phyloP scores from a whole-genome alignment of 2,797 vertebrate species.

The Tinamus major region DNA sequence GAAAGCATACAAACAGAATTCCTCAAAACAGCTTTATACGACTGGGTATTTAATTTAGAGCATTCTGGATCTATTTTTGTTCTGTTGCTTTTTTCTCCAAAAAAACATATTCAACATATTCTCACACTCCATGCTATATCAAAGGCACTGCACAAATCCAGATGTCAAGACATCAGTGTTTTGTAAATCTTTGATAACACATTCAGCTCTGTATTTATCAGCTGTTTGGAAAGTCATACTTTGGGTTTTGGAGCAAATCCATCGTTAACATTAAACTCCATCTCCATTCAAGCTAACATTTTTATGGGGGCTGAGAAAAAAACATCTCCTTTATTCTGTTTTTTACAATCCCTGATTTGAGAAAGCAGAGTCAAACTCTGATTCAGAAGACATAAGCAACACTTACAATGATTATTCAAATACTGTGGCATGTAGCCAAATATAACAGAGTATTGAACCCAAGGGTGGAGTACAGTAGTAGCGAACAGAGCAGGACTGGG shows the following conservation, averaged over 20 bases:
- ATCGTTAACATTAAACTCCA: not conserved
- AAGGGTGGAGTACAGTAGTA: not conserved
- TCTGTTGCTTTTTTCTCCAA: not conserved
- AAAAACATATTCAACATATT: not conserved
- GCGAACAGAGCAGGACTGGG: not conserved
- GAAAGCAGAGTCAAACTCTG: not conserved
- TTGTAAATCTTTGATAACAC: not conserved
- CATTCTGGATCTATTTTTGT: not conserved
- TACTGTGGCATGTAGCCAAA: not conserved
- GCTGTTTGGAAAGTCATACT: not conserved
- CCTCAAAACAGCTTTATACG: not conserved
- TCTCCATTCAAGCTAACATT: not conserved
- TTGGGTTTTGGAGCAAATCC: not conserved
- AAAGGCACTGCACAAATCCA: not conserved
- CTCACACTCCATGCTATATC: not conserved
- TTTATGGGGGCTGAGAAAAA: not conserved
- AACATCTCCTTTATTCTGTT: not conserved
- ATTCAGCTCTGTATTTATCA: not conserved
- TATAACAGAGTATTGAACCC: not conserved
- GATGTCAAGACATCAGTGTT: not conserved
- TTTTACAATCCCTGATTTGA: not conserved
- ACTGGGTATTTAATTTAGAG: not conserved
- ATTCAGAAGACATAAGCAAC: not conserved
- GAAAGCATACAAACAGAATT: not conserved
- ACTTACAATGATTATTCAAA: not conserved